A percentile compares a stretch with the other conserved stretches of the same genome.
phyloP scores from a whole-genome alignment of 2,113 vertebrate species.

The Cyanocitta stelleri region DNA sequence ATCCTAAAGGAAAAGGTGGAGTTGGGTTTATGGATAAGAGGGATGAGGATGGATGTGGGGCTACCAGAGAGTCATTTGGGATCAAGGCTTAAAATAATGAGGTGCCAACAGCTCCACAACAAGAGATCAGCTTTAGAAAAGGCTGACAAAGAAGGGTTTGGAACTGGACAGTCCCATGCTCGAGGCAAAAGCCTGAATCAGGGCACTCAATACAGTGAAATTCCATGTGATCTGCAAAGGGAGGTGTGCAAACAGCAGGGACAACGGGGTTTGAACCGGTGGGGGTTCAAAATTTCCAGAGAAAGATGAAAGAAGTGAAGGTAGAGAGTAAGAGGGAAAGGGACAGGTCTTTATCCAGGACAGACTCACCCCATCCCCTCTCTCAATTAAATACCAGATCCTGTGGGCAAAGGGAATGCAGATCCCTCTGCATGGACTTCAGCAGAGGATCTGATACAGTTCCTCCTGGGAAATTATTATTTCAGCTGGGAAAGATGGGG shows the following conservation, averaged over 20 bases:
- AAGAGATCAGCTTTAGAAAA: neutral
- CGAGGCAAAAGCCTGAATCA: neutral
- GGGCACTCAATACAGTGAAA: neutral
- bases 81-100: neutral
- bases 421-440: neutral
- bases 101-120: neutral
- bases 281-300: neutral
- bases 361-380: neutral
- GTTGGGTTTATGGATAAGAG: neutral
- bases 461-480: neutral
- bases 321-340: neutral
- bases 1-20: neutral
- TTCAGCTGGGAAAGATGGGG: neutral
- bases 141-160: neutral
- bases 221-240: neutral
- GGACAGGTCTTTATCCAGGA: neutral
- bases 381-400: neutral
- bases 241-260: neutral
- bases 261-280: accelerated
- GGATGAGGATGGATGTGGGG: neutral
- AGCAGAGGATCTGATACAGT: neutral
- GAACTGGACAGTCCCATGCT: neutral
- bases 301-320: neutral
- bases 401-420: neutral
- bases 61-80: neutral